A percentile compares a stretch with the other conserved stretches of the same genome.
phyloP scores from a whole-genome alignment of 2,888 invertebrate species.

The Lycaena phlaeas region DNA sequence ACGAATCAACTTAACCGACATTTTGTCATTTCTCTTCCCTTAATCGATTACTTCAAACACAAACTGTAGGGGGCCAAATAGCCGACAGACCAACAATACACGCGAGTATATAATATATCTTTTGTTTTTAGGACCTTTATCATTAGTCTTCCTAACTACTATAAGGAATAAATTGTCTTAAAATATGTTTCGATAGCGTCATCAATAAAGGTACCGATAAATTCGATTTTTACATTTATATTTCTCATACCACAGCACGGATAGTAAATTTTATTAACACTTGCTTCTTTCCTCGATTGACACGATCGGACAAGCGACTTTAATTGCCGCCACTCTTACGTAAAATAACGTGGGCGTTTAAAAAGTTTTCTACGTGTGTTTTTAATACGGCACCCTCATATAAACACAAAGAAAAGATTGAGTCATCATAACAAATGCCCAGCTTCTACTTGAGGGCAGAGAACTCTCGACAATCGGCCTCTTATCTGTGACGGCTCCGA shows the following conservation, averaged over 20 bases:
- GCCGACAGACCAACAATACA: constrained; percentile 38
- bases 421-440: constrained; percentile 71
- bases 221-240: too few species aligned
- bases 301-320: constrained; percentile 55
- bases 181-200: too few species aligned
- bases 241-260: constrained; percentile 37
- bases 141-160: too few species aligned
- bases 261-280: constrained; percentile 67
- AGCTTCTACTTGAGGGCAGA: constrained; percentile 46
- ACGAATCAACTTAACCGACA: constrained; percentile 56
- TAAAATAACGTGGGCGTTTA: constrained; percentile 41
- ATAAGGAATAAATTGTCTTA: too few species aligned
- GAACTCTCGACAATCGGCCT: constrained; percentile 56
- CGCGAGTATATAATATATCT: constrained; percentile 39
- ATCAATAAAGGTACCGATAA: too few species aligned
- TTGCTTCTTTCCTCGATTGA: constrained; percentile 53
- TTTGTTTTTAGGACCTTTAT: constrained; percentile 24
- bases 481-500: constrained; percentile 64
- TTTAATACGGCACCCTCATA: constrained; percentile 39
- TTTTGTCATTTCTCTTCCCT: constrained; percentile 70
- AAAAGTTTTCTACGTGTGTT: too few species aligned
- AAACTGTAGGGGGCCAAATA: constrained; percentile 64
- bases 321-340: constrained; percentile 66
- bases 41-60: constrained; percentile 69
- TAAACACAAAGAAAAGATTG: constrained; percentile 67